phyloP scores from a whole-genome alignment of 1,140 invertebrate species.

The Bradysia coprophila region DNA sequence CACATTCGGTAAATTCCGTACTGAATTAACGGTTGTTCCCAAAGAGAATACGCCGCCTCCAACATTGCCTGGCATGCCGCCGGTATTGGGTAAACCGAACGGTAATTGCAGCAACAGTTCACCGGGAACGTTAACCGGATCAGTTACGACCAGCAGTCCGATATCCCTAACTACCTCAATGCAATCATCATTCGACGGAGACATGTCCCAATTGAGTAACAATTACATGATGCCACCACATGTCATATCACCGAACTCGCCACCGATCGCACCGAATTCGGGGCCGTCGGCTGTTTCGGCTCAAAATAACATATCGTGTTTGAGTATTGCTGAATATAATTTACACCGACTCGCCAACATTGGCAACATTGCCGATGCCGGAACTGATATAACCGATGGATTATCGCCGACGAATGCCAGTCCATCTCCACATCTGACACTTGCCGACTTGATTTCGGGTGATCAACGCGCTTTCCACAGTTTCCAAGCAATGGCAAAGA shows the following conservation, averaged over 20 bases:
- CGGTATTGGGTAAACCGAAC: slow-evolving; percentile 6
- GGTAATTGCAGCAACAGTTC: slow-evolving; percentile 5
- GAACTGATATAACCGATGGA: slow-evolving; percentile 20
- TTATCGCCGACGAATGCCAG: slow-evolving; percentile 36
- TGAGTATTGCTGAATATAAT: slow-evolving; percentile 66
- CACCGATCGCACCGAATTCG: slow-evolving; percentile 7
- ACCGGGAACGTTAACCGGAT: slow-evolving; percentile 7
- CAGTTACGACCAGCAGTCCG: slow-evolving; percentile 38
- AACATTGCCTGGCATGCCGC: slow-evolving; percentile 10
- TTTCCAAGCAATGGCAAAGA: slow-evolving; percentile 70
- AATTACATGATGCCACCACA: slow-evolving; percentile 28
- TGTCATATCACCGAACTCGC: slow-evolving; percentile 19
- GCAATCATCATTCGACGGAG: slow-evolving; percentile 62
- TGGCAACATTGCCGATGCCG: slow-evolving; percentile 52
- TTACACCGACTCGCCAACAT: slow-evolving; percentile 60
- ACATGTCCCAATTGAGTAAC: slow-evolving; percentile 18
- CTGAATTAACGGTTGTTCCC: slow-evolving; percentile 27
- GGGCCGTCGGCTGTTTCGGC: slow-evolving; percentile 26
- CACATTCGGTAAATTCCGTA: slow-evolving; percentile 49
- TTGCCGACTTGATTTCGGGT: slow-evolving; percentile 53
- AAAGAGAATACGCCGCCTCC: slow-evolving; percentile 13
- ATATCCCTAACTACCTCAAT: slow-evolving; percentile 44
- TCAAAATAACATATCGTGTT: slow-evolving; percentile 14
- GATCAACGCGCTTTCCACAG: slow-evolving; percentile 71
- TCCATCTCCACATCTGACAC: slow-evolving; percentile 36